Evolutionary conservation across 2,888 invertebrate genomes (phyloP).

Genomic region (Torymus tubicola): DNA sequence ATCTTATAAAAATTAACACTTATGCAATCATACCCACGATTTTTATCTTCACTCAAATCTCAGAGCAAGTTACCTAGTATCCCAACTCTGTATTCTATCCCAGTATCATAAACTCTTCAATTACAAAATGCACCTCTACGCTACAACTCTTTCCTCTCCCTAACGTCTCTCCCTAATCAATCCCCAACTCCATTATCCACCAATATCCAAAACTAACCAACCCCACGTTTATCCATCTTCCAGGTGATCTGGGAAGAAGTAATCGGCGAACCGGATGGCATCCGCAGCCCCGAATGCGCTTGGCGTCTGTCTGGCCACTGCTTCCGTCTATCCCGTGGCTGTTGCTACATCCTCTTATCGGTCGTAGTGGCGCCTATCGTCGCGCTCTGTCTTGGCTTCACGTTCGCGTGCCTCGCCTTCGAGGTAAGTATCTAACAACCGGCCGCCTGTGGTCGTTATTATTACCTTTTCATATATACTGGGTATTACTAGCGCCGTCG

Average conservation of each 20-base stretch:
- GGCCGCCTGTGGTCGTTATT: neutral
- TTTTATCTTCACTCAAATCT: no score
- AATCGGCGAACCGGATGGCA: constrained; percentile 84
- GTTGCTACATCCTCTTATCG: constrained; percentile 84
- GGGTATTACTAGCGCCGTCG: neutral
- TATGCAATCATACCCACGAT: no score
- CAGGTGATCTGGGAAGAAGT: constrained; percentile 86
- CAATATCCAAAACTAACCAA: neutral
- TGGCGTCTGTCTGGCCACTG: constrained; percentile 83
- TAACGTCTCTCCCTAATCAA: no score
- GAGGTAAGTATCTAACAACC: constrained; percentile 77
- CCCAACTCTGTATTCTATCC: no score
- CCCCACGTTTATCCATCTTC: neutral
- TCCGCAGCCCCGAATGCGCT: constrained; percentile 84
- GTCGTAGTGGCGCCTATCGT: constrained; percentile 83
- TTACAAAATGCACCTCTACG: no score
- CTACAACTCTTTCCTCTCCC: no score
- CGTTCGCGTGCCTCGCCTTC: constrained; percentile 85
- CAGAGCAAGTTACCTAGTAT: no score
- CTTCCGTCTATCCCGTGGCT: constrained; percentile 82
- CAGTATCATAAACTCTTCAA: no score
- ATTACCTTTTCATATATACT: constrained; percentile 18
- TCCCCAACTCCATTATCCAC: no score
- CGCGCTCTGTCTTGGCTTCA: constrained; percentile 82
- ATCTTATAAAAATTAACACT: no score